Evolutionary conservation across 2,888 invertebrate genomes (phyloP), one percentile per base, ranked within the genome.

Genomic region (Danaus chrysippus): DNA sequence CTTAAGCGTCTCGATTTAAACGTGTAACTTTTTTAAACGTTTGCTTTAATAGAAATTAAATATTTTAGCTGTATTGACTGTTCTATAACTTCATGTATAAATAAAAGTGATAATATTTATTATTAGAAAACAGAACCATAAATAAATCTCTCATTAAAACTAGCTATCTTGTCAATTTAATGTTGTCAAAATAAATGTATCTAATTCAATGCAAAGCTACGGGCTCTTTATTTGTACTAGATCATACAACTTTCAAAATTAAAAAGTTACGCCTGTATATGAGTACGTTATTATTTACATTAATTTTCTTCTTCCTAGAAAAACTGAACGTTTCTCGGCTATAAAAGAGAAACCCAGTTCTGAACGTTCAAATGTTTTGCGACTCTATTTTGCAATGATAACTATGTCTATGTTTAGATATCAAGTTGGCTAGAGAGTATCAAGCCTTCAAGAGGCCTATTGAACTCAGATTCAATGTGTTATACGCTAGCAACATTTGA

Each of bases 321-420:
- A 34, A 46, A 10, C 15, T 46, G 2, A 46, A n/a, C 3, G 46
- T 2, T 46, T 13, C 15, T 12, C 15, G n/a, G 15, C 10, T 10
- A 10, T 10, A 34, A 34, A 10, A 17, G 17, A 17, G 10, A 17
- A 10, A 1, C 0, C 10, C 10, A 49, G n/a, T 49, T n/a, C 42
- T 3, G 56, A 56, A 56, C 42, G 42, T 56, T 42, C 15, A 15
- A 49, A 49, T 49, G 17, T 17, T 49, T 10, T 11, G 23, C 23
- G 19, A 56, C 42, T 57, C 42, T 42, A 59, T 57, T 63, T 44
- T 57, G 53, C 57, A 59, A 44, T 53, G 56, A 53, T 53, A 59
- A 60, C 56, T 42, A 54, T 54, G 19, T 60, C 13, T 52, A 54
- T 59, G 56, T 57, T 54, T 46, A 57, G 54, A 57, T 54, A 56